A percentile compares a stretch with the other conserved stretches of the same genome.
These are phyloP conservation scores for Leucoraja ocellata DNA, from an alignment of 2,797 vertebrate genomes.

Conservation along the genomic window DNA sequence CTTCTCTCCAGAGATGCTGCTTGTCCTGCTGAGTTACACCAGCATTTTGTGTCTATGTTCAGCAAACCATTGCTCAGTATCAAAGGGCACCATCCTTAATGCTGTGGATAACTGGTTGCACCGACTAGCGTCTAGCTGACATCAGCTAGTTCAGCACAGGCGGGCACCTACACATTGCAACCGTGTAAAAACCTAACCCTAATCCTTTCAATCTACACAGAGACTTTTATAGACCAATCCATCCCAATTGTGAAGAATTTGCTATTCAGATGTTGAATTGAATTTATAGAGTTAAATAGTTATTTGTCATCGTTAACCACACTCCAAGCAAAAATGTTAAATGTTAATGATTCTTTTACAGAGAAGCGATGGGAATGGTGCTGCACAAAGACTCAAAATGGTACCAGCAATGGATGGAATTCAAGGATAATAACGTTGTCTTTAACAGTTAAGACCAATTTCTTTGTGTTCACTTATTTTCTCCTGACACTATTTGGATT, in stretches of 20 bases:
- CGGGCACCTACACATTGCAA: not conserved
- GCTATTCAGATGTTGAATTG: not conserved
- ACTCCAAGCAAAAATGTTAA: not conserved
- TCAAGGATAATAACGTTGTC: slow-evolving; percentile 90
- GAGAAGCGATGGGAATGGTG: slow-evolving; percentile 85
- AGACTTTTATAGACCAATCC: not conserved
- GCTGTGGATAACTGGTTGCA: not conserved
- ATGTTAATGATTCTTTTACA: slow-evolving; percentile 44
- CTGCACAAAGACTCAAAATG: slow-evolving; percentile 94
- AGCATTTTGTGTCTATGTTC: not conserved
- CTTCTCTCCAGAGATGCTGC: no score
- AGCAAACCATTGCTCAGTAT: not conserved
- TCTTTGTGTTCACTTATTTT: not conserved
- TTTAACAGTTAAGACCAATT: slow-evolving; percentile 78
- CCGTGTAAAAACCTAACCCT: no score
- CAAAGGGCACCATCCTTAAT: not conserved
- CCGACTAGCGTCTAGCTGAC: not conserved
- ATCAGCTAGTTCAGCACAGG: not conserved
- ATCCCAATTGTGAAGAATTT: not conserved
- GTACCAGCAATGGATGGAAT: slow-evolving; percentile 97
- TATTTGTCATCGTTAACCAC: not conserved
- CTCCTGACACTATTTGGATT: not conserved
- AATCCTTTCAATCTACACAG: not conserved
- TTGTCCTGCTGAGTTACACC: no score
- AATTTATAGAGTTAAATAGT: not conserved